These are phyloP conservation scores for Patella caerulea DNA, from an alignment of 2,888 invertebrate species.

Conservation along the genomic window DNA sequence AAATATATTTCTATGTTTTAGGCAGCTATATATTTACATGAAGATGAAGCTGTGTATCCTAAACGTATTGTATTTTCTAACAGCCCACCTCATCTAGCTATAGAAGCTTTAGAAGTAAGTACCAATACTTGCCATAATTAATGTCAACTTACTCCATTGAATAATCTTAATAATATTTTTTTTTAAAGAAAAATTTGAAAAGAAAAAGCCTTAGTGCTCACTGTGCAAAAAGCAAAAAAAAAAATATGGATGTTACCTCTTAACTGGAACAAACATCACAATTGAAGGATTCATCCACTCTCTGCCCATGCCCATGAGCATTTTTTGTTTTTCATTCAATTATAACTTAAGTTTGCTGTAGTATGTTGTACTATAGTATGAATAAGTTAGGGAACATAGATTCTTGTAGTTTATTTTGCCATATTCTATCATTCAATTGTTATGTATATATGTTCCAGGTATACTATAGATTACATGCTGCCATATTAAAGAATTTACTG, in stretches of 20 bases:
- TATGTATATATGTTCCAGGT: slow-evolving; percentile 64
- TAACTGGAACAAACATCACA: no score
- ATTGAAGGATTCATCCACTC: no score
- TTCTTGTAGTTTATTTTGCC: neutral
- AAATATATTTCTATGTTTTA: slow-evolving; percentile 55
- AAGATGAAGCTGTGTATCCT: slow-evolving; percentile 87
- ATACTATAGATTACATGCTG: slow-evolving; percentile 84
- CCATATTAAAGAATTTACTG: slow-evolving; percentile 85
- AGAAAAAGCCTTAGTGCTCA: no score
- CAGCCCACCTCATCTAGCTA: slow-evolving; percentile 84
- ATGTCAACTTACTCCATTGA: neutral
- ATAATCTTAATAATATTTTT: neutral
- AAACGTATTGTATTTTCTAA: slow-evolving; percentile 79
- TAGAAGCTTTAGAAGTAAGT: slow-evolving; percentile 86
- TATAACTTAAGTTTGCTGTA: no score
- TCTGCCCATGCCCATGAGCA: no score
- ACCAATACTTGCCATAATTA: neutral
- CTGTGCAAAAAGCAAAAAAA: no score
- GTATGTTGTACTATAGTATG: no score
- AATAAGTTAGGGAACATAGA: neutral
- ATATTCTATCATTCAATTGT: neutral
- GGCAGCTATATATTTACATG: slow-evolving; percentile 83
- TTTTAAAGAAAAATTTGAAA: no score
- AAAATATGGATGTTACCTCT: no score
- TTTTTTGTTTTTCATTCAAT: no score